Base-by-base conservation (phyloP, 1,140 invertebrate genomes). In the Neodiprion fabricii region DNA sequence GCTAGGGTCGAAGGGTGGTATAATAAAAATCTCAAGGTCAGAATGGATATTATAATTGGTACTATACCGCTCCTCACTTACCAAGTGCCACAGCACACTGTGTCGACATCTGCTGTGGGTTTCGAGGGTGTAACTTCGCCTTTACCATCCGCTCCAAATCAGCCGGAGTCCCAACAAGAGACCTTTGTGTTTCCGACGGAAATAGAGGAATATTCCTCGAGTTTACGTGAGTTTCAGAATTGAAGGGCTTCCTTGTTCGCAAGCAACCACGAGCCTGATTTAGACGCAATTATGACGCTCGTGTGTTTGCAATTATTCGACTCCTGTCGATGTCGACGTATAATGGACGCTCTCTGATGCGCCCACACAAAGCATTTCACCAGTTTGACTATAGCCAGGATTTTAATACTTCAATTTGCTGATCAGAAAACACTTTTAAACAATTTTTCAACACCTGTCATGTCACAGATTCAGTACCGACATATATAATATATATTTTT, bases 1-100 rank as follows among this genome's bases (percentile, higher is more conserved):
- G 67, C 67, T 14, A 21, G 40, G 40, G 67, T 69, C 12, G 67
- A 69, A 23, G 67, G 67, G 21, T 69, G 67, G 67, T 69, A 23
- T 14, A 21, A 69, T 21, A 69, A 69, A 23, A 69, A 69, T 69
- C 67, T 69, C 67, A 69, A 69, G 40, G 67, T 69, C 67, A 69
- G 40, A 69, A 69, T 12, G 40, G 67, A 69, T 21, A 69, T 69
- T 21, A 5, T 69, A 12, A 69, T 69, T 23, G 67, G 67, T 47
- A 69, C 67, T 12, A 69, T 69, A 23, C 67, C 67, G 40, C 67
- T 69, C 8, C 21, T 69, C 21, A 69, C 11, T 69, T 69, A 69
- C 67, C 21, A 69, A 69, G 21, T 69, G 17, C 67, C 67, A 14
- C 53, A 17, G 53, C 53, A 61, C 53, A 61, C n/a, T 17, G 9